Base-by-base conservation (phyloP, 2,888 invertebrate species). In the Scaptomyza flava region DNA sequence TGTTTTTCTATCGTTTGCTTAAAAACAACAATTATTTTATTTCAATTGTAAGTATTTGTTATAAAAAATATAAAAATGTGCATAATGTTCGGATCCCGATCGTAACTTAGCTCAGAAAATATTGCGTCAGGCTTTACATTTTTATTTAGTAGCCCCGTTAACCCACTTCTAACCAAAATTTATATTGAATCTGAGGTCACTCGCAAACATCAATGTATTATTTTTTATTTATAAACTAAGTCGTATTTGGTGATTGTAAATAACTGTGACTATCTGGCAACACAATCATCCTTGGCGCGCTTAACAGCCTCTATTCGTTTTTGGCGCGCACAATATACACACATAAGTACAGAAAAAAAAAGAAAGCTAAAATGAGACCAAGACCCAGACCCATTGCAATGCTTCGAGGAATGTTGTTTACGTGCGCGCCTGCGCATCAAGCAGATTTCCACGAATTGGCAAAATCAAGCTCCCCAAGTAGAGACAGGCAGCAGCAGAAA, bases 401-500 rank as follows among this genome's bases (percentile, higher is more conserved):
- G 69, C 72, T 66, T 63, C 58, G 27, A 79, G 84, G 84, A 85
- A 85, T 85, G 84, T 85, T 86, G 84, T 85, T 85, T 86, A 85
- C 86, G 83, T 85, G 84, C 81, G 74, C 84, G 84, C 84, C 74
- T 85, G 84, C 84, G 84, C 86, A 80, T 81, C 72, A 63, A 69
- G 41, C 71, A 68, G 75, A 72, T 79, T 82, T 84, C 81, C 63
- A 79, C 77, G 82, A 85, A 82, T 72, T 81, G 31, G 34, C 66
- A 42, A 76, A 70, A 78, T 67, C 68, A 76, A 80, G 60, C 64
- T 69, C 14, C 52, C 20, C 58, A 71, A 62, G 58, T 52, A 65
- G 61, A 43, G 43, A 23, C 23, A 23, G 43, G 43, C 43, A 43
- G 43, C 41, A 30, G 52, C 65, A 54, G 50, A 58, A 69, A 57